These are phyloP conservation scores for Clusia tigrina DNA, from an alignment of 2,888 invertebrate species.

Conservation along the genomic window DNA sequence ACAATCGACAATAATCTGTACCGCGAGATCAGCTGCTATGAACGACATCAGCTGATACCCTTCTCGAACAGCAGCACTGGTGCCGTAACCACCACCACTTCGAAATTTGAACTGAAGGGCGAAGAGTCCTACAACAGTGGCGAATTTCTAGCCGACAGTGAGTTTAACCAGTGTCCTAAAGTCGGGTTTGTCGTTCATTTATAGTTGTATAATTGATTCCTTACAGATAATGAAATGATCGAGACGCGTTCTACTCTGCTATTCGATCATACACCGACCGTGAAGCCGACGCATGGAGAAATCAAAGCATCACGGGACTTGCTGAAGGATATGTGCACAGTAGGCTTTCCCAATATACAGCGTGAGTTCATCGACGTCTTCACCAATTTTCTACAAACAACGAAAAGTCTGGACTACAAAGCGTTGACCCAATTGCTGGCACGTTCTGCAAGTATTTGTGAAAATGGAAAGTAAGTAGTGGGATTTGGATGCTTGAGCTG, in stretches of 20 bases:
- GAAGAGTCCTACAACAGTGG: slow-evolving; percentile 64
- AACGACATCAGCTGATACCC: slow-evolving; percentile 78
- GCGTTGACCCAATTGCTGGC: slow-evolving; percentile 73
- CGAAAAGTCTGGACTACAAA: slow-evolving; percentile 73
- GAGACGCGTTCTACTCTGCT: slow-evolving; percentile 71
- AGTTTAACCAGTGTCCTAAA: slow-evolving; percentile 19
- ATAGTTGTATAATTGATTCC: too few relatives aligned
- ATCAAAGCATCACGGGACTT: slow-evolving; percentile 75
- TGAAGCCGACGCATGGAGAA: slow-evolving; percentile 75
- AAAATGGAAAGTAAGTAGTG: slow-evolving; percentile 72
- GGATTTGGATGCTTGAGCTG: background rate
- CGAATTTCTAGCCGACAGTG: slow-evolving; percentile 55
- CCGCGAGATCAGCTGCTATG: slow-evolving; percentile 74
- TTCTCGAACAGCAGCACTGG: slow-evolving; percentile 79
- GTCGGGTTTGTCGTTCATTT: too few relatives aligned
- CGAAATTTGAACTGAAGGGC: slow-evolving; percentile 68
- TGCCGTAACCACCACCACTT: slow-evolving; percentile 73
- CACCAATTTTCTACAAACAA: slow-evolving; percentile 73
- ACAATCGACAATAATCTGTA: slow-evolving; percentile 81
- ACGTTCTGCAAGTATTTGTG: slow-evolving; percentile 73
- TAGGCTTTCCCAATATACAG: slow-evolving; percentile 69
- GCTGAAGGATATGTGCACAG: slow-evolving; percentile 73
- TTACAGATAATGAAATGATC: slow-evolving; percentile 50
- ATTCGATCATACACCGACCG: slow-evolving; percentile 76
- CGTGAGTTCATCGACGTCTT: slow-evolving; percentile 71